Base-by-base conservation (phyloP, 2,888 invertebrate species). In the Peribatodes rhomboidaria region DNA sequence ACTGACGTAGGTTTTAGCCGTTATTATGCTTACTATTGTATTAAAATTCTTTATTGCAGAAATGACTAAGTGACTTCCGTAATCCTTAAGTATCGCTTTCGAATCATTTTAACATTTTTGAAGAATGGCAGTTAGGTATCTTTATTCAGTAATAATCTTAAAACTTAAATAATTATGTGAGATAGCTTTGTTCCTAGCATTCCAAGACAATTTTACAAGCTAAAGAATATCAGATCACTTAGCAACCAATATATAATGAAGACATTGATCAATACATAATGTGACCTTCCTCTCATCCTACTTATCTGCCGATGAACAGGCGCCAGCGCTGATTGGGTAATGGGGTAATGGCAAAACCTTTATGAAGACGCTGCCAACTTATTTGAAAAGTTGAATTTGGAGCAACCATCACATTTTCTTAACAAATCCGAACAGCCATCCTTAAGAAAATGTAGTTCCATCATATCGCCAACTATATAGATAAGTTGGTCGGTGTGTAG, bases 311-410 rank as follows among this genome's bases (percentile, higher is more conserved):
- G 71, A 65, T 64, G 42, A 54, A 14, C 20, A 33, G 72, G 73
- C 78, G 78, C 75, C 82, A 79, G 79, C 81, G 84, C 82, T 83
- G 84, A 90, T 91, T 89, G 86, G 81, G 10, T 65, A 65, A 65
- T 65, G 60, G 88, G 16, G 46, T 63, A 57, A 59, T 41, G 33
- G 31, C 39, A 39, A 14, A 50, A 11, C 49, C 35, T 33, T 27
- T 4, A 27, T 27, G n/a, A n/a, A n/a, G n/a, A 27, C 27, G 46
- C 10, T 7, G 10, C 16, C 46, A 27, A 1, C 22, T 46, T 7
- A 27, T n/a, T 22, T 27, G 1, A 9, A 7, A 3, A 39, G 39
- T 39, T 7, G 14, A n/a, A 39, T 14, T 3, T 3, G 39, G 14
- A n/a, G 39, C 39, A 4, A 14, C 14, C 14, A 39, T 39, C 39